Evolutionary conservation across 2,113 vertebrate species (phyloP), one percentile per base, ranked within the genome.

Genomic region (Dromiciops gliroides): DNA sequence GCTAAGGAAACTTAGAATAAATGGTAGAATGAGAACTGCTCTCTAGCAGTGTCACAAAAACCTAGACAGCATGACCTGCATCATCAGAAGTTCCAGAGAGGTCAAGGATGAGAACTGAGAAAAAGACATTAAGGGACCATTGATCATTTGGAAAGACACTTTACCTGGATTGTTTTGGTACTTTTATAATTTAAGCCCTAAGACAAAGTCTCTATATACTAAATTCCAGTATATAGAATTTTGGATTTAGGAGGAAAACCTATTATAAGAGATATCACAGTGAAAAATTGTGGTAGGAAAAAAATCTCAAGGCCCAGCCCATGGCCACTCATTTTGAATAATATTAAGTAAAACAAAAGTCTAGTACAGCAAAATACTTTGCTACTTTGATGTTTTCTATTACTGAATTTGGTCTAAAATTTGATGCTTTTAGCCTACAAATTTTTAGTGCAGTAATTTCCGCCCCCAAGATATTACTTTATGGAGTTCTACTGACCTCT

Each of bases 401-500:
- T 0, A 83, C n/a, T 44, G 7, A 83, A 44, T 23, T 44, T 83
- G 67, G 6, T 44, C 67, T 44, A 23, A 8, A 83, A 83, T 44
- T 83, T 83, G n/a, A 44, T n/a, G n/a, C 67, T 83, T 16, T 75
- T 19, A 75, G 16, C 37, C 37, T n/a, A 22, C 14, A 11, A 60
- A n/a, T 75, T 44, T 83, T 9, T 37, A 75, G 31, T 1, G 6
- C n/a, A 56, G 53, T n/a, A 2, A n/a, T n/a, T n/a, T n/a, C n/a
- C n/a, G n/a, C n/a, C n/a, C n/a, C n/a, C 26, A 67, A 8, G 88
- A n/a, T 31, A 26, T 44, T 75, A 31, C 31, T 23, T 50, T 37
- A n/a, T 22, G 37, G 48, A 19, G n/a, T 48, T 49, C 91, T 93
- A 31, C 89, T 83, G 92, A 31, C 93, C 83, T 95, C 95, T 93